Base-by-base conservation (phyloP, 2,888 invertebrate species). In the Spisula solida region DNA sequence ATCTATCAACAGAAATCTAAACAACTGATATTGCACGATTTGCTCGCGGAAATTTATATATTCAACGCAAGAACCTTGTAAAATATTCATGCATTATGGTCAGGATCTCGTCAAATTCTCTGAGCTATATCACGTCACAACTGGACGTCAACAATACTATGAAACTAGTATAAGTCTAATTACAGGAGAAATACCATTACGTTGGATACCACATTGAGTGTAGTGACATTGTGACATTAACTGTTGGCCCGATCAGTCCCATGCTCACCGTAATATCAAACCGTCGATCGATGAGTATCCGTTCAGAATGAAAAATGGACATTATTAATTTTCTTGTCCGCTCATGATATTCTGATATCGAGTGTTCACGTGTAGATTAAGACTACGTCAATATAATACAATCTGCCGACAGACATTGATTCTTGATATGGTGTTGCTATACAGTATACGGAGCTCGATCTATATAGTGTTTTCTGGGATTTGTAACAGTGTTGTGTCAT, bases 381-480 rank as follows among this genome's bases (percentile, higher is more conserved):
- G 56, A 56, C 60, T n/a, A 66, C 60, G 12, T 66, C 60, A 25
- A 66, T 66, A 66, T 25, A 6, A 66, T 66, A 66, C n/a, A 66
- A 66, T 66, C 60, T 66, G 25, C 10, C 25, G 60, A 25, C 60
- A 66, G 60, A 66, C n/a, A 66, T 66, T 66, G 60, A 25, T 66
- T 66, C 60, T 66, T 66, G 25, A 66, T 25, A n/a, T 25, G 10
- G n/a, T 66, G 60, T 66, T n/a, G 60, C 25, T 66, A 25, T 66
- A 25, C 20, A 25, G 25, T 12, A n/a, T n/a, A 8, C 18, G 18
- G 60, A 18, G 60, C 8, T 18, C 0, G n/a, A 25, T 66, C 60
- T 66, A 25, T 66, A 18, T 2, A 18, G 14, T 34, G 18, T 31
- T 75, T 25, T 16, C 75, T 25, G 29, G 16, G 34, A 75, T 34